Base-by-base conservation (phyloP, 2,888 invertebrate species). In the Bembecia ichneumoniformis region DNA sequence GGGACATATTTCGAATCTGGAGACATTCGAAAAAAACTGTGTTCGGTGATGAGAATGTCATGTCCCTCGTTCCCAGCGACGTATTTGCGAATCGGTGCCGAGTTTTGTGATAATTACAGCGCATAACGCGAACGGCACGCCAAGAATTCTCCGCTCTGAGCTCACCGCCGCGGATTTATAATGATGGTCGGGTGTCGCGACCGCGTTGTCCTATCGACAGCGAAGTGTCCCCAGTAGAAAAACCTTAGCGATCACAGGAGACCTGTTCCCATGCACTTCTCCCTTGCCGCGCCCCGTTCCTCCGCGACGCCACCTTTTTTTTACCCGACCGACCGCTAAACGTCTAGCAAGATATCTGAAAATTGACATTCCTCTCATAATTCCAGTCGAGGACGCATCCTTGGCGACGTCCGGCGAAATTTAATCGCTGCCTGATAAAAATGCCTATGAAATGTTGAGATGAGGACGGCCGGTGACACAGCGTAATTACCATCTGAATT, bases 11-110 rank as follows among this genome's bases (percentile, higher is more conserved):
- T 77, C 60, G 73, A 60, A 63, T 64, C 63, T 60, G 63, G 67
- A 69, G 71, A 69, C 64, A 62, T 53, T 68, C 64, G 69, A 76
- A 83, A 86, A 84, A 84, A 74, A 63, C 58, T 74, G 63, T 78
- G 73, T 78, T 84, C 71, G 82, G 86, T 86, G 87, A 86, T 86
- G 86, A 86, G 86, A 86, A 87, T 83, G 86, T 86, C 86, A 86
- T 87, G 87, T 86, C 82, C 72, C 63, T 75, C 77, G 83, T 81
- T 82, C 77, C 74, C 83, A 71, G 84, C 84, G 87, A 84, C 84
- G 86, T 87, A 86, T 84, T 81, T 86, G 81, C 80, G 82, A 82
- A 81, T 77, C 75, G 77, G 71, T 76, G 73, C 74, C 69, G 75
- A 81, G 82, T 82, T 86, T 83, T 83, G 82, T 75, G 80, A 83